Evolutionary conservation across 2,113 vertebrate genomes (phyloP).

Genomic region (Rhinolophus ferrumequinum): DNA sequence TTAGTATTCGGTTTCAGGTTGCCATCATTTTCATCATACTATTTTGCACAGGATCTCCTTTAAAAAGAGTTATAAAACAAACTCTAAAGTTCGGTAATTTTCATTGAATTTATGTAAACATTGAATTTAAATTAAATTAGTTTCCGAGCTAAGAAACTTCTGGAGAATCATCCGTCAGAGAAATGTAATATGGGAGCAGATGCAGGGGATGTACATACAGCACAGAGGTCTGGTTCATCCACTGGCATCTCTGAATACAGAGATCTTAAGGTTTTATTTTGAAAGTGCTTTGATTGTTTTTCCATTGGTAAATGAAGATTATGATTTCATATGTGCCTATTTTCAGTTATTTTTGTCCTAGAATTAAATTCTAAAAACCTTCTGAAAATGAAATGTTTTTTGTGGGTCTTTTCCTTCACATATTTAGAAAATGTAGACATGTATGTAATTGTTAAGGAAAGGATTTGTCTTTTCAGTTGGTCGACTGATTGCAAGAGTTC

Average conservation of each 20-base stretch:
- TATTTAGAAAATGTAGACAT: neutral
- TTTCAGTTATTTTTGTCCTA: neutral
- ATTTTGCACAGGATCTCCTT: constrained; percentile 3
- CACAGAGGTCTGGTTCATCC: neutral
- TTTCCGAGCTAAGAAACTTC: constrained; percentile 25
- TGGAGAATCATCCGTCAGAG: neutral
- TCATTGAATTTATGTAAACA: constrained; percentile 21
- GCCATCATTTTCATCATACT: neutral
- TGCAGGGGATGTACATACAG: neutral
- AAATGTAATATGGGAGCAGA: neutral
- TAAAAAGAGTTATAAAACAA: constrained; percentile 15
- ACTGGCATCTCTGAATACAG: neutral
- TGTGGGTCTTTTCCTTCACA: neutral
- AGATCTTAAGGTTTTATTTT: neutral
- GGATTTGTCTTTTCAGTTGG: neutral
- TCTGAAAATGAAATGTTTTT: neutral
- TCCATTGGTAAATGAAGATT: neutral
- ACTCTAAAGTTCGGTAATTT: constrained; percentile 45
- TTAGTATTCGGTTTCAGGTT: neutral
- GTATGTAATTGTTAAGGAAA: neutral
- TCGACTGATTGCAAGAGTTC: neutral
- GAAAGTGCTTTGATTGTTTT: constrained; percentile 29
- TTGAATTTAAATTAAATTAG: constrained; percentile 24
- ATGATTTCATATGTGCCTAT: neutral
- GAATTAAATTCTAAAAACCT: constrained; percentile 33